These are phyloP conservation scores for Catocala fraxini DNA, from an alignment of 2,888 invertebrate genomes.

Conservation along the genomic window DNA sequence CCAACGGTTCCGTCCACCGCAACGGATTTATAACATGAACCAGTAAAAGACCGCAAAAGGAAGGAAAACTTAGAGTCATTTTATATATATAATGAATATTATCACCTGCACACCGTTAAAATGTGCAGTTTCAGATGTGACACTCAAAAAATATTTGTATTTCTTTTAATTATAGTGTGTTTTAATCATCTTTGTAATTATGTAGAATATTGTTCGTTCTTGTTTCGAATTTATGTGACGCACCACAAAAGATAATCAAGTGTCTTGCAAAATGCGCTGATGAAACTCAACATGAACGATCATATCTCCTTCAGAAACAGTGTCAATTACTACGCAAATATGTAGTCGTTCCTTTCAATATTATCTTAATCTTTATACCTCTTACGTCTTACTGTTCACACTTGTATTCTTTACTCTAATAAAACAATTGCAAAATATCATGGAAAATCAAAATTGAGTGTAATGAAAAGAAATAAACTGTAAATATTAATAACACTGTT, in stretches of 20 bases:
- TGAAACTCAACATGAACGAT: conserved; percentile 16
- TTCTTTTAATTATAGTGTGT: too few relatives aligned
- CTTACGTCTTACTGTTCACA: not conserved
- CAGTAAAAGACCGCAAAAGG: conserved; percentile 19
- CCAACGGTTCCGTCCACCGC: conserved; percentile 48
- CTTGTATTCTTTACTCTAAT: not conserved
- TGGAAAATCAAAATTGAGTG: too few relatives aligned
- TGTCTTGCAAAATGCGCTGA: conserved; percentile 35
- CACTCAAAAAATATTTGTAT: too few relatives aligned
- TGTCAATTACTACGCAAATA: conserved; percentile 27
- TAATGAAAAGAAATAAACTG: too few relatives aligned
- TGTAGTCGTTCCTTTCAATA: conserved; percentile 15
- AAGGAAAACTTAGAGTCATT: conserved; percentile 26
- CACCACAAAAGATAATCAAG: conserved; percentile 12
- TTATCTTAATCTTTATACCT: conserved; percentile 12
- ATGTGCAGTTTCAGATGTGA: too few relatives aligned
- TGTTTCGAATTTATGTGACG: conserved; percentile 3
- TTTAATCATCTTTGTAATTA: not conserved
- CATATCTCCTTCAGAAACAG: conserved; percentile 29
- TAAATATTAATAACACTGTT: not conserved
- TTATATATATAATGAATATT: not conserved
- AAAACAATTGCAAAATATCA: too few relatives aligned
- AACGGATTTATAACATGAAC: conserved; percentile 28
- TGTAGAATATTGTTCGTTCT: not conserved
- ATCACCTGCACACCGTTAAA: not conserved